Conservation (phyloP, 2,113 vertebrate genomes). For the Gavialis gangeticus region DNA sequence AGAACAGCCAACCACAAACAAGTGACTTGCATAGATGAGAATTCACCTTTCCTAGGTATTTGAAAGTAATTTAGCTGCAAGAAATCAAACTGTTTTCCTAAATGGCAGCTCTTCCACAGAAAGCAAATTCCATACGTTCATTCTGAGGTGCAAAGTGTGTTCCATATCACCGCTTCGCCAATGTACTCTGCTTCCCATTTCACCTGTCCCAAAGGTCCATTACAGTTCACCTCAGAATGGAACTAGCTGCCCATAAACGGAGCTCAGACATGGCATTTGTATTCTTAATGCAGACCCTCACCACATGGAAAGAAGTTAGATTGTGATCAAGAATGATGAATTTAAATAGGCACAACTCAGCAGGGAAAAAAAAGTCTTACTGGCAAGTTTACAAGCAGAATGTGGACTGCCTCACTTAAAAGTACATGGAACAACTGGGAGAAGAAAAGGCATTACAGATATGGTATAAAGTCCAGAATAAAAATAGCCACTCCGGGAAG, state of each 20-base stretch:
- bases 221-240: neutral
- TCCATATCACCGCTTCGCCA: neutral
- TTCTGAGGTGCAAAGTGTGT: neutral
- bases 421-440: neutral
- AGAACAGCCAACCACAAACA: neutral
- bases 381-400: neutral
- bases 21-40: neutral
- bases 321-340: neutral
- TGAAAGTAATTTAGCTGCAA: neutral
- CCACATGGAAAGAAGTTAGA: neutral
- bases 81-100: neutral
- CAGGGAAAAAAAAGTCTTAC: neutral
- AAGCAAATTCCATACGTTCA: rapidly evolving
- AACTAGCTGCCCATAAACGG: neutral
- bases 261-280: neutral
- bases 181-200: neutral
- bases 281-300: neutral
- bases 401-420: neutral
- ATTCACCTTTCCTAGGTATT: neutral
- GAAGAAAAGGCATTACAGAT: neutral
- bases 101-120: neutral
- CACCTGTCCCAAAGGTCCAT: neutral
- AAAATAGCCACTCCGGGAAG: neutral
- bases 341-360: rapidly evolving
- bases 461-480: neutral